These are phyloP conservation scores for Nudaria mundana DNA, from an alignment of 2,888 invertebrate species.

Conservation along the genomic window DNA sequence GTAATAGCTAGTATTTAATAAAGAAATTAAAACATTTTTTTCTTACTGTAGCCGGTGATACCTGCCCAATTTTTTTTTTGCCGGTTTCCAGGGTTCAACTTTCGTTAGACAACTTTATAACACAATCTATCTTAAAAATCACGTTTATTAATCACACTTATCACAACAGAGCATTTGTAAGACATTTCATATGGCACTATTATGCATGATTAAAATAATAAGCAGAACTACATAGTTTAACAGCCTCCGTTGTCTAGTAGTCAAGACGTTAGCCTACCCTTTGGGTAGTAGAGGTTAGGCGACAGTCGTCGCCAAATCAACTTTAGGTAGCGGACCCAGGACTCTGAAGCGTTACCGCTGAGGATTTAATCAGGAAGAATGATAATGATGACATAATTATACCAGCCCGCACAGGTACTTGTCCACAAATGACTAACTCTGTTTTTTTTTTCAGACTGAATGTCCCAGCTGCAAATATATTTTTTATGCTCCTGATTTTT, in stretches of 20 bases:
- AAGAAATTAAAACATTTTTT: no score
- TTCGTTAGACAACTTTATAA: no score
- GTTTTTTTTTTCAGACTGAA: constrained; percentile 2
- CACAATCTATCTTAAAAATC: not conserved
- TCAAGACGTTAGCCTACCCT: not conserved
- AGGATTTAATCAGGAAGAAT: no score
- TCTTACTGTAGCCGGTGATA: no score
- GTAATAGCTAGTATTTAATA: no score
- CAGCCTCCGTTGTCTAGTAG: not conserved
- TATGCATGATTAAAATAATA: not conserved
- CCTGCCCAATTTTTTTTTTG: no score
- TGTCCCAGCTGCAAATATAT: constrained; percentile 18
- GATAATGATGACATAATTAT: no score
- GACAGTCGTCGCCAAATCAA: not conserved
- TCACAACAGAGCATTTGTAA: not conserved
- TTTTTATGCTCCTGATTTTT: not conserved
- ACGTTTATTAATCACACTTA: not conserved
- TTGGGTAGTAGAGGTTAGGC: not conserved
- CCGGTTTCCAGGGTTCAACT: no score
- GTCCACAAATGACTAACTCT: constrained; percentile 3
- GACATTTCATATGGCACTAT: not conserved
- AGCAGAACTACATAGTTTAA: not conserved
- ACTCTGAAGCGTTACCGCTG: not conserved
- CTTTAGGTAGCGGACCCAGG: no score
- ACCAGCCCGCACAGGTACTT: no score